These are phyloP conservation scores for Dryomyza anilis DNA, from an alignment of 2,888 invertebrate species.

Conservation along the genomic window DNA sequence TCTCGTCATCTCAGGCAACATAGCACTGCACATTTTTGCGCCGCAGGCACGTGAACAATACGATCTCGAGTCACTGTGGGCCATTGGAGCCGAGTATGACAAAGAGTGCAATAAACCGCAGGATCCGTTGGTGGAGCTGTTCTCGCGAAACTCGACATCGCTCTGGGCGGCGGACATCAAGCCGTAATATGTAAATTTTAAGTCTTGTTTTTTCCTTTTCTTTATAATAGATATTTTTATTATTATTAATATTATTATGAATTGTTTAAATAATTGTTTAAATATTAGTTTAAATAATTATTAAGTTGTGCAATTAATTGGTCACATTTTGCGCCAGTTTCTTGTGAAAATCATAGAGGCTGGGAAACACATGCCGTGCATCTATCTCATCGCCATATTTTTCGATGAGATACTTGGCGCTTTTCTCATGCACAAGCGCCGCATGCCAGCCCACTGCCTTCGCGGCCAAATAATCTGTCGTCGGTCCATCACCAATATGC, in stretches of 20 bases:
- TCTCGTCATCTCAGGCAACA: constrained; percentile 74
- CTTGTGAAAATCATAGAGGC: constrained; percentile 64
- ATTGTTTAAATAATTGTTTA: too few species aligned
- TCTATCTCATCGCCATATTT: constrained; percentile 61
- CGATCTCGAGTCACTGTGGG: constrained; percentile 91
- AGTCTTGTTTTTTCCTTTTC: constrained; percentile 12
- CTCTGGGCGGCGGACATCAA: constrained; percentile 47
- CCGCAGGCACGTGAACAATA: constrained; percentile 72
- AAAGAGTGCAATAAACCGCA: constrained; percentile 67
- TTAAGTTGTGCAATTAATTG: too few species aligned
- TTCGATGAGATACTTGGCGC: constrained; percentile 51
- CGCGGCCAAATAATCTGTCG: constrained; percentile 80
- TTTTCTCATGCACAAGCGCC: constrained; percentile 62
- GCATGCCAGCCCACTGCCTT: constrained; percentile 78
- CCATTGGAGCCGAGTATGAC: constrained; percentile 83
- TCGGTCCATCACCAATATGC: constrained; percentile 81
- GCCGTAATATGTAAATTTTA: constrained; percentile 23
- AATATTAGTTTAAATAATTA: too few species aligned
- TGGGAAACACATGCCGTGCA: constrained; percentile 60
- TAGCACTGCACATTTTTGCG: constrained; percentile 87
- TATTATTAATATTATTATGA: too few species aligned
- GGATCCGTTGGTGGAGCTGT: constrained; percentile 68
- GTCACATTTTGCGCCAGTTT: constrained; percentile 52
- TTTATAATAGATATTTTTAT: too few species aligned
- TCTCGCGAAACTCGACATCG: constrained; percentile 71